Evolutionary conservation across 2,113 vertebrate species (phyloP), one percentile per base, ranked within the genome.

Genomic region (Halcyon malimbica): DNA sequence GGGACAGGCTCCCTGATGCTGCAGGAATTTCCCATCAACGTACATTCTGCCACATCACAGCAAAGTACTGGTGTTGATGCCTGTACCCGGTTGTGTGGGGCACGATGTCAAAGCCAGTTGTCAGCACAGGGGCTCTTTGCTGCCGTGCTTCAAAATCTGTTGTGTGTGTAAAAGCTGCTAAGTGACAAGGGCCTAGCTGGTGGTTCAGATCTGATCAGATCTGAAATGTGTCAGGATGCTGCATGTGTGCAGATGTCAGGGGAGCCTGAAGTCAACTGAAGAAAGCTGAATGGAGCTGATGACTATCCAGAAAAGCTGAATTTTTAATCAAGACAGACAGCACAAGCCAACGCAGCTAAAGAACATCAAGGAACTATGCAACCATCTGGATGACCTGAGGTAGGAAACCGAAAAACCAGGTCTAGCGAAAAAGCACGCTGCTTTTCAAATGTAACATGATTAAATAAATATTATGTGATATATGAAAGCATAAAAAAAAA

Each of bases 281-380:
- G 48, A 92, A 93, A 90, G 82, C 16, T 54, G 95, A 89, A 79
- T 39, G 89, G 74, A 97, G 89, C 15, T 81, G 85, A 96, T 70
- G 83, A 92, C 53, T 50, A 33, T 39, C 65, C 78, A 91, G 64
- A 93, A 96, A 96, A 93, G 44, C 46, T 83, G 35, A 75, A 59
- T 74, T 89, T 86, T 94, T 93, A 86, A 91, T 85, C 74, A 84
- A 86, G 79, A 85, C 93, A 59, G 94, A 90, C 26, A 90, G 89
- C 14, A 68, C 51, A 84, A 4, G 42, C 33, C 83, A 77, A 42
- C 16, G 57, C 53, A 67, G 31, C 57, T 70, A 65, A 69, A 54
- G 37, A 76, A 76, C 65, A 94, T 39, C 42, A 35, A 80, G 76
- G 87, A 94, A 89, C 39, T 83, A 70, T 44, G 59, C 63, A 89